Base-by-base conservation (phyloP, 2,113 vertebrate genomes). In the Ameiurus melas region DNA sequence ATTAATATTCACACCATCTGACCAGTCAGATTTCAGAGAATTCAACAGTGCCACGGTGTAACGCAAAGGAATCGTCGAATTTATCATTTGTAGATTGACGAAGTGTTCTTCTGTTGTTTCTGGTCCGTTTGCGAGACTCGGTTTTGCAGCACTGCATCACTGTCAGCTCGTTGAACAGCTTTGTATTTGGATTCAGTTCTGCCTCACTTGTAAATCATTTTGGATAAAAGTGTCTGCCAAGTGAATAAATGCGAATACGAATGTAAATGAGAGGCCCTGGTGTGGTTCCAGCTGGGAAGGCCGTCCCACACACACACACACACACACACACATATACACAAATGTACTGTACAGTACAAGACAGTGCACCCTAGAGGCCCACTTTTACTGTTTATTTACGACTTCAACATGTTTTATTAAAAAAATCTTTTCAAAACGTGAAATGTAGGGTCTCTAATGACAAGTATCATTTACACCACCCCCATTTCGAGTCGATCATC, bases 221-320 rank as follows among this genome's bases (percentile, higher is more conserved):
- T 33, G 66, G 83, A 85, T 85, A 25, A 70, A 68, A 53, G 66
- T 70, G 17, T 53, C 83, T 70, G 62, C 83, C 83, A 70, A 70
- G 64, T 22, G 83, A 55, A 85, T 51, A 83, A 83, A 83, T 43
- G 57, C 20, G 80, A 83, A 83, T 62, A 5, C 33, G 51, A 75
- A 82, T 51, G 71, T 73, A 88, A 88, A 84, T 77, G 70, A 77
- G 55, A 87, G 78, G 51, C 62, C 27, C 66, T 93, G 93, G 91
- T 93, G 93, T 86, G 86, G 78, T 64, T 25, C 88, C 89, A 81
- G 86, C 89, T 36, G 92, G 85, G 91, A 85, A 53, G 91, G 87
- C 57, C 64, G 91, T 89, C 62, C 43, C 81, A 47, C 43, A 47
- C 43, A 47, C 47, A n/a, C 89, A 62, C 87, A 0, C 62, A 53